These are phyloP conservation scores for Uromys caudimaculatus DNA, from an alignment of 2,797 vertebrate species.

Conservation along the genomic window DNA sequence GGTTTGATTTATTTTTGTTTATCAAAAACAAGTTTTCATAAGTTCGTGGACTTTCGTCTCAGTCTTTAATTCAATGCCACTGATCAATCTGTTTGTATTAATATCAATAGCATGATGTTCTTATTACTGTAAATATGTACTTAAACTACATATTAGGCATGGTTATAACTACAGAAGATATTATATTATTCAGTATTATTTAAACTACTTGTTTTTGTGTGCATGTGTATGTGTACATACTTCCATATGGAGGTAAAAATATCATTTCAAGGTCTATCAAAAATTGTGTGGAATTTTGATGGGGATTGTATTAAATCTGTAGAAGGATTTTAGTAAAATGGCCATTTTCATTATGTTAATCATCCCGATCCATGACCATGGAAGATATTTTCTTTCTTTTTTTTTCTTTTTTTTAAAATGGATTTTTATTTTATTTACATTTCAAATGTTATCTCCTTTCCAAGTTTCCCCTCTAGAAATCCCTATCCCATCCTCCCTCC, in stretches of 20 bases:
- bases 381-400: not conserved
- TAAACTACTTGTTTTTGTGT: not conserved
- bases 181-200: not conserved
- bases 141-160: not conserved
- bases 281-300: not conserved
- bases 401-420: too few relatives aligned
- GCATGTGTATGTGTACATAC: not conserved
- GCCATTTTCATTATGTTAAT: not conserved
- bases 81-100: too few relatives aligned
- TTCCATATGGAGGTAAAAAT: not conserved
- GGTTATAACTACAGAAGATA: not conserved
- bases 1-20: too few relatives aligned
- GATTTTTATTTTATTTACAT: too few relatives aligned
- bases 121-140: not conserved
- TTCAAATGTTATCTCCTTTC: too few relatives aligned
- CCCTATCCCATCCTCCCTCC: too few relatives aligned
- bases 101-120: not conserved
- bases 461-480: too few relatives aligned
- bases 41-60: too few relatives aligned
- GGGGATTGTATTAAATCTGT: not conserved
- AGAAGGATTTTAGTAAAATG: not conserved
- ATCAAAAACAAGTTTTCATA: too few relatives aligned
- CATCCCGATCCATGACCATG: not conserved
- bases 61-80: too few relatives aligned
- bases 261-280: not conserved